Conservation (phyloP, 2,113 vertebrate species). For the Chaenocephalus aceratus region DNA sequence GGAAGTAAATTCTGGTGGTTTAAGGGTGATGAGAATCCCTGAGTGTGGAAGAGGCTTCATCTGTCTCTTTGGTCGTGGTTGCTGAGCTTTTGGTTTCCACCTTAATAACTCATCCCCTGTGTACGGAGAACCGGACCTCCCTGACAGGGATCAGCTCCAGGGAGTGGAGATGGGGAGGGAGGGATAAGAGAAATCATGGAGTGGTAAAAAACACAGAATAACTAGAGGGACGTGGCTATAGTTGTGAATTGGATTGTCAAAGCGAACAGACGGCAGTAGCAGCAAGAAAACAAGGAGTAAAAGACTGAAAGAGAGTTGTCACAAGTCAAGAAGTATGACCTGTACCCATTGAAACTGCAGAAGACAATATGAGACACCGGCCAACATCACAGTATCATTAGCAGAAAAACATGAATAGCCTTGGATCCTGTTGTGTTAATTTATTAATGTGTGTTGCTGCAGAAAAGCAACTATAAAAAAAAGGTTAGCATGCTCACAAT, state of each 20-base stretch:
- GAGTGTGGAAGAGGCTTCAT: conserved; percentile 63
- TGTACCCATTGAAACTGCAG: conserved; percentile 2
- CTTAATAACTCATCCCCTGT: conserved; percentile 64
- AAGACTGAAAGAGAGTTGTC: not conserved
- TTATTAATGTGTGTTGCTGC: conserved; percentile 15
- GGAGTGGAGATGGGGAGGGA: not conserved
- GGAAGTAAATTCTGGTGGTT: conserved; percentile 63
- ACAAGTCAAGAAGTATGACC: conserved; percentile 11
- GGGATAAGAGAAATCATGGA: conserved; percentile 37
- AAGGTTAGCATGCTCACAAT: not conserved
- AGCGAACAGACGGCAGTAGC: not conserved
- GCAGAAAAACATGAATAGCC: conserved; percentile 21
- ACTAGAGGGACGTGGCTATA: conserved; percentile 41
- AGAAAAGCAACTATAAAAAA: conserved; percentile 24
- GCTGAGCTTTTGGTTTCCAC: conserved; percentile 70
- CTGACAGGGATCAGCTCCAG: conserved; percentile 60
- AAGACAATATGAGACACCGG: conserved; percentile 17
- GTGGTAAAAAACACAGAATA: conserved; percentile 21
- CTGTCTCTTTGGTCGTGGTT: conserved; percentile 70
- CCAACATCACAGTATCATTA: conserved; percentile 25
- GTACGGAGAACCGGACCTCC: conserved; percentile 39
- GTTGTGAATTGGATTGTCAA: conserved; percentile 25
- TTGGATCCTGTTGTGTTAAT: conserved; percentile 5
- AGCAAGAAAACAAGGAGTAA: not conserved
- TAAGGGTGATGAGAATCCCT: conserved; percentile 67